Evolutionary conservation across 1,140 invertebrate genomes (phyloP), one percentile per base, ranked within the genome.

Genomic region (Aphaenogaster rudis): DNA sequence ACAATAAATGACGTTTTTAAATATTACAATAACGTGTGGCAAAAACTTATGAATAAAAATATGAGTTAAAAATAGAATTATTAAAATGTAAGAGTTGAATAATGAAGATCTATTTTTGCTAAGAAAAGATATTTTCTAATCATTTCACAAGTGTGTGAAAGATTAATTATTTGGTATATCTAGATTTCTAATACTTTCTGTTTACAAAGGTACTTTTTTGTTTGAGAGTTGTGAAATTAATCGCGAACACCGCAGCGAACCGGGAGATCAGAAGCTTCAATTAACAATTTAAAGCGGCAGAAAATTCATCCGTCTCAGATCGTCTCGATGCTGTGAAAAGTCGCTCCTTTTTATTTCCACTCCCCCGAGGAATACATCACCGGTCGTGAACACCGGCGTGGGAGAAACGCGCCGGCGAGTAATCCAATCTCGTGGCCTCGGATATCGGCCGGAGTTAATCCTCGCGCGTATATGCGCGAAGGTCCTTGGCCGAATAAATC

Each of bases 401-500:
- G 36, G 39, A 45, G n/a, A 64, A 79, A 57, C 61, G 61, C 77
- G 21, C 42, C 39, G 39, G 21, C 64, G 8, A 76, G 80, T 48
- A 84, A 84, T 84, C 69, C 69, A 84, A 84, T 76, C 54, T 50
- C 80, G 69, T 39, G 64, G 78, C 52, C 15, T 50, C 80, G 69
- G 80, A 84, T 84, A 84, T 86, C 82, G 54, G 39, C 28, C 17
- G n/a, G 42, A 67, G 67, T 86, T 71, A 86, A 88, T 87, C 76
- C 88, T 74, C 81, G 88, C 72, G 78, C 59, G 85, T 74, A 86
- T 90, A 89, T 86, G 78, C 79, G 13, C 80, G 86, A 88, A 88
- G 90, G 82, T 92, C 61, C 72, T 76, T 45, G 69, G 45, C 36
- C 8, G 5, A 81, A 91, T 91, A 82, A 90, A 91, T 88, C 72